phyloP scores from a whole-genome alignment of 2,797 vertebrate species.

The Pempheris klunzingeri region DNA sequence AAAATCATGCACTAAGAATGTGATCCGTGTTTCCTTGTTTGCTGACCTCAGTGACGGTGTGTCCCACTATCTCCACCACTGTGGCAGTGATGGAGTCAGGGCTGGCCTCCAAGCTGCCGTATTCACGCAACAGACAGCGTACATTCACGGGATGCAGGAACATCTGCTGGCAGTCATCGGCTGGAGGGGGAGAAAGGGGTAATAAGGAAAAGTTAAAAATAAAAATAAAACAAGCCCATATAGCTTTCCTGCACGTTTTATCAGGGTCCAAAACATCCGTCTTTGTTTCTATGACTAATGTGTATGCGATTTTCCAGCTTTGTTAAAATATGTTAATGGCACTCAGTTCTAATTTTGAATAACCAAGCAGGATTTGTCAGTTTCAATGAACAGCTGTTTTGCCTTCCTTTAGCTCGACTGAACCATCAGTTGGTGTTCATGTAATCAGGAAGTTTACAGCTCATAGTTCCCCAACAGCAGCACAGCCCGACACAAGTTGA shows the following conservation, averaged over 20 bases:
- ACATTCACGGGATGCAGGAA: constrained; percentile 97
- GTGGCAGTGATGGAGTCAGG: constrained; percentile 93
- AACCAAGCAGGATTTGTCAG: neutral
- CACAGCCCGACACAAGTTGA: neutral
- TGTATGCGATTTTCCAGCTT: neutral
- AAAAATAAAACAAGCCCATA: neutral
- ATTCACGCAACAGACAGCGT: constrained; percentile 94
- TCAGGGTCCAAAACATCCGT: neutral
- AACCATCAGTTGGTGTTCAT: neutral
- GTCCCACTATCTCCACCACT: constrained; percentile 95
- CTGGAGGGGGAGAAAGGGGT: constrained; percentile 70
- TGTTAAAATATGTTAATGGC: neutral
- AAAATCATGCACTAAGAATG: neutral
- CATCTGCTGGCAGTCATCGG: constrained; percentile 97
- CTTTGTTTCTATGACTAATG: neutral
- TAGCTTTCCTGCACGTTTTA: neutral
- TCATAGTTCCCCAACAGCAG: neutral
- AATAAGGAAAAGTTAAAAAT: neutral
- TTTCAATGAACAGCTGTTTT: neutral
- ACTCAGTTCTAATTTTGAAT: neutral
- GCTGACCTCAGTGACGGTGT: constrained; percentile 94
- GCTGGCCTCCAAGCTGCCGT: constrained; percentile 95
- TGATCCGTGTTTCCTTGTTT: neutral
- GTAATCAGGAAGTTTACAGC: neutral
- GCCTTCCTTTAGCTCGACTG: neutral